Base-by-base conservation (phyloP, 2,888 invertebrate genomes). In the Flabesymbios commensalis region DNA sequence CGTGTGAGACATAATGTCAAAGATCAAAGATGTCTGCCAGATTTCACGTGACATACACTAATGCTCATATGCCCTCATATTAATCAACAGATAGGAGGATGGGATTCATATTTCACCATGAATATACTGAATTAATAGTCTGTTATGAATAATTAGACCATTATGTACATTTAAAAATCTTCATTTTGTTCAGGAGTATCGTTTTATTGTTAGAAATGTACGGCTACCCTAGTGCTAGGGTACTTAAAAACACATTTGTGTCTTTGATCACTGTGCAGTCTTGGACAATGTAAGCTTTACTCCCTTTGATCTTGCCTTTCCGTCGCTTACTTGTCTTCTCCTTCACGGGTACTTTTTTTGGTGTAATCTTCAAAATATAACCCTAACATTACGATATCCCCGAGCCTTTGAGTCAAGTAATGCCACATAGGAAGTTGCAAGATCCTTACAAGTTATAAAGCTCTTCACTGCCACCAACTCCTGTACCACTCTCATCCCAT, bases 311-410 rank as follows among this genome's bases (percentile, higher is more conserved):
- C 45, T 55, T 55, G n/a, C 56, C 56, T 49, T 22, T 47, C 45
- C 56, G 45, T n/a, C 45, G 56, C 29, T 47, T 28, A 17, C 56
- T 55, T 14, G 56, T 45, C 26, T 22, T 7, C 48, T 55, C 56
- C 56, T 48, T 55, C 28, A 55, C 4, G 47, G 56, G 48, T 47
- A 26, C 19, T 55, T 26, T 28, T 28, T 28, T 22, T 55, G 26
- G 56, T 55, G 45, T 55, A 55, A 45, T 55, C 48, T 49, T 55
- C 56, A 48, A 55, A n/a, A 55, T 53, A 53, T 53, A 41, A 53
- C 53, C 19, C 53, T 14, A 7, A 55, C 56, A 14, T 29, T 26
- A 48, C 45, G 7, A 55, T 55, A 55, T 19, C 45, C 43, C 10
- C 45, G 45, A 19, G 56, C 43, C 29, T 55, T 55, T 47, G 56